A percentile compares a stretch with the other conserved stretches of the same genome.
These are phyloP conservation scores for Serranus cabrilla DNA, from an alignment of 2,797 vertebrate genomes.

Conservation along the genomic window DNA sequence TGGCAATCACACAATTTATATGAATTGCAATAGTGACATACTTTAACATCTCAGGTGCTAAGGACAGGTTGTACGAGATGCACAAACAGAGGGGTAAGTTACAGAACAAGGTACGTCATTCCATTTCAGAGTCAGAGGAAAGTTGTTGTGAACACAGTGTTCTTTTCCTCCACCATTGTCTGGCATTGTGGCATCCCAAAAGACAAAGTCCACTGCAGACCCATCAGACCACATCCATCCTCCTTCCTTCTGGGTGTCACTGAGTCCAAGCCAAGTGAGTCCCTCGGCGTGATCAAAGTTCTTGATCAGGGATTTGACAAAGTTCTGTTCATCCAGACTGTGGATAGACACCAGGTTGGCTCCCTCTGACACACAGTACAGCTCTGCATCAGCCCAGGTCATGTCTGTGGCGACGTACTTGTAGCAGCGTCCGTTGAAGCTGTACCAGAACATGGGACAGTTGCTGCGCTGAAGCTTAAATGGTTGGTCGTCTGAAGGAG, in stretches of 20 bases:
- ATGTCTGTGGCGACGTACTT: neutral
- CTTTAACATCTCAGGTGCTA: neutral
- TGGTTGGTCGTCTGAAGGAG: neutral
- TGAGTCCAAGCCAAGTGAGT: neutral
- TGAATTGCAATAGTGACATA: no score
- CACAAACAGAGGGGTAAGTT: slow-evolving; percentile 17
- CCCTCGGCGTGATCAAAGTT: neutral
- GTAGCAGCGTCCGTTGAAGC: slow-evolving; percentile 33
- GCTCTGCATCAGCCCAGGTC: slow-evolving; percentile 53
- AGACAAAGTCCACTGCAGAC: accelerated
- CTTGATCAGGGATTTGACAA: slow-evolving; percentile 27
- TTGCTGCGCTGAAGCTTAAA: neutral
- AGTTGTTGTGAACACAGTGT: neutral
- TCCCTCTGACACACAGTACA: slow-evolving; percentile 29
- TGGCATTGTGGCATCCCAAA: accelerated
- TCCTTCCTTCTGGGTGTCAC: slow-evolving; percentile 13
- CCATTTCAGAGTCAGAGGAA: accelerated
- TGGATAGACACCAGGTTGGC: slow-evolving; percentile 52
- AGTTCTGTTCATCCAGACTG: neutral
- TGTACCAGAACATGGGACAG: slow-evolving; percentile 1
- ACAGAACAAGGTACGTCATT: accelerated
- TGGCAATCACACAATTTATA: no score
- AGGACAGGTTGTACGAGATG: neutral
- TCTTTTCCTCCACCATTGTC: accelerated
- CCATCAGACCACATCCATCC: slow-evolving; percentile 62